phyloP scores from a whole-genome alignment of 2,113 vertebrate species.

The Hypanus sabinus region DNA sequence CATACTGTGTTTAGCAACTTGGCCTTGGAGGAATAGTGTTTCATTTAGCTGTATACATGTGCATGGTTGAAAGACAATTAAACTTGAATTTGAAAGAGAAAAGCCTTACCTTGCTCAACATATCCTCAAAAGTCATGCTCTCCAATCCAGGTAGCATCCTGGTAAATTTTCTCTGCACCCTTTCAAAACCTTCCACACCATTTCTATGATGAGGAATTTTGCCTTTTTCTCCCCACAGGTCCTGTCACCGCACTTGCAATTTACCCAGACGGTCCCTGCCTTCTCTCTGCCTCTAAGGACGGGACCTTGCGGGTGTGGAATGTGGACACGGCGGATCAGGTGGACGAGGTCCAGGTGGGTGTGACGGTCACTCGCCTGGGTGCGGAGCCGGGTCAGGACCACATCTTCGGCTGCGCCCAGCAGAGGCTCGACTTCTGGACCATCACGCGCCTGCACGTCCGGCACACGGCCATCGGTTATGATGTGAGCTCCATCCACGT shows the following conservation, averaged over 20 bases:
- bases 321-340: constrained; percentile 46
- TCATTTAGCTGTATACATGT: too few relatives aligned
- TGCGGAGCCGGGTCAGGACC: constrained; percentile 32
- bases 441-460: constrained; percentile 48
- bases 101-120: too few relatives aligned
- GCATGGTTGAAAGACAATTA: too few relatives aligned
- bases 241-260: constrained; percentile 55
- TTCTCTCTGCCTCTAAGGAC: constrained; percentile 61
- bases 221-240: constrained; percentile 43
- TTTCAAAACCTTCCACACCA: too few relatives aligned
- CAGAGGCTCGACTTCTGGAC: constrained; percentile 54
- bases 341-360: constrained; percentile 48
- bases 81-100: too few relatives aligned
- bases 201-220: too few relatives aligned
- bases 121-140: too few relatives aligned
- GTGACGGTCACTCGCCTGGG: constrained; percentile 37
- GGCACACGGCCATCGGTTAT: constrained; percentile 43
- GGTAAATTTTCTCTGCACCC: too few relatives aligned
- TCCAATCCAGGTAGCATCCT: too few relatives aligned
- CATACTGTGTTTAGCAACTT: too few relatives aligned
- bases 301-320: constrained; percentile 63
- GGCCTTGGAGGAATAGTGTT: too few relatives aligned
- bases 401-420: constrained; percentile 45
- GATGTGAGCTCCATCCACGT: constrained; percentile 44
- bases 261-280: constrained; percentile 46